Evolutionary conservation across 2,888 invertebrate genomes (phyloP).

Genomic region (Agrochola lota): DNA sequence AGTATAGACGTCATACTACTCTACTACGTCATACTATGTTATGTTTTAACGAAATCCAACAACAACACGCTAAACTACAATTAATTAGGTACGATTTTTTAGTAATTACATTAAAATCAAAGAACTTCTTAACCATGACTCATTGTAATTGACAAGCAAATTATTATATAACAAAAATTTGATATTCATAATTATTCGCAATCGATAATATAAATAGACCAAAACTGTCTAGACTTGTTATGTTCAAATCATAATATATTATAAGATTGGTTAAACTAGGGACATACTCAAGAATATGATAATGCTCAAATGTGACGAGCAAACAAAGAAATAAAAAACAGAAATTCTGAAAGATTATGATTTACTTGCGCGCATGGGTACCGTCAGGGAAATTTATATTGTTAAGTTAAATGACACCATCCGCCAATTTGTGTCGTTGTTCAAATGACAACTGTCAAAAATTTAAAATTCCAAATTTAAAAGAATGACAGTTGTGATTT

Average conservation of each 20-base stretch:
- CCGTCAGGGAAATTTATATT: background rate
- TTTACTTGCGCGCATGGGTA: background rate
- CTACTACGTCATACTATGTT: too few relatives aligned
- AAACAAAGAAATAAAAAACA: background rate
- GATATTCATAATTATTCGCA: background rate
- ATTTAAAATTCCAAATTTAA: too few relatives aligned
- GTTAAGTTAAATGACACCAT: too few relatives aligned
- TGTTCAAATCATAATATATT: background rate
- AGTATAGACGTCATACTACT: background rate
- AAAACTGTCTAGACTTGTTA: conserved; percentile 37
- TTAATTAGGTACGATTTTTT: background rate
- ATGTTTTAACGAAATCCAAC: background rate
- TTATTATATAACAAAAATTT: background rate
- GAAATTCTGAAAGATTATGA: background rate
- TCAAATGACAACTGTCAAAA: too few relatives aligned
- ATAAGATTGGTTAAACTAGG: background rate
- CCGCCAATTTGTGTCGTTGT: too few relatives aligned
- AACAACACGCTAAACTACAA: background rate
- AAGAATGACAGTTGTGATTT: too few relatives aligned
- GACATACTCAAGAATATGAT: background rate
- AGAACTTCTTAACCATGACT: background rate
- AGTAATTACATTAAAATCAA: background rate
- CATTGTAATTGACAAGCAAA: background rate
- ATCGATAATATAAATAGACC: background rate
- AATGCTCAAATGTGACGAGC: background rate